phyloP scores from a whole-genome alignment of 2,888 invertebrate genomes.

The Peribatodes rhomboidaria region DNA sequence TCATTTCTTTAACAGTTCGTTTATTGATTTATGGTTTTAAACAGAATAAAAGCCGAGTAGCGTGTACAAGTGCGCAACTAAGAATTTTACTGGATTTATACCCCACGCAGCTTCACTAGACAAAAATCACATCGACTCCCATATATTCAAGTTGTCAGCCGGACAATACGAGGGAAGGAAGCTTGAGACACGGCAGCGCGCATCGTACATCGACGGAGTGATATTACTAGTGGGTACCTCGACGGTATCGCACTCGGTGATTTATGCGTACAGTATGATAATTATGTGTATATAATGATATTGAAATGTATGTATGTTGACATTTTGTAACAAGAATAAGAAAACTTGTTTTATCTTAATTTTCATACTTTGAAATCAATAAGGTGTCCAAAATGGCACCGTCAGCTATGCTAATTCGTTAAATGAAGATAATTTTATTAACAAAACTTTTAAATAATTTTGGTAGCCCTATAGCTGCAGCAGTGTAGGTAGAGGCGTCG shows the following conservation, averaged over 20 bases:
- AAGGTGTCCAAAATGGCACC: too few relatives aligned
- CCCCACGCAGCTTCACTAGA: slow-evolving; percentile 81
- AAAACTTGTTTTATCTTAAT: too few relatives aligned
- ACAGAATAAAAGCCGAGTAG: not conserved
- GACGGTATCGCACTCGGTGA: not conserved
- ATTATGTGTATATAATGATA: too few relatives aligned
- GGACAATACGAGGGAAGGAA: slow-evolving; percentile 78
- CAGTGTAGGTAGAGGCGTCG: slow-evolving; percentile 37
- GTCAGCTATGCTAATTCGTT: too few relatives aligned
- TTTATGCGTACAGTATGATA: not conserved
- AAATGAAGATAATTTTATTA: too few relatives aligned
- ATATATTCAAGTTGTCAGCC: slow-evolving; percentile 78
- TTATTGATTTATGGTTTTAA: not conserved
- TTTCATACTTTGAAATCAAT: too few relatives aligned
- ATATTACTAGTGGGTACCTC: slow-evolving; percentile 1
- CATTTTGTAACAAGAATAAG: too few relatives aligned
- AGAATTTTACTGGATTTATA: slow-evolving; percentile 54
- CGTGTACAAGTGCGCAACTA: not conserved
- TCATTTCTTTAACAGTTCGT: too few relatives aligned
- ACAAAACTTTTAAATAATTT: not conserved
- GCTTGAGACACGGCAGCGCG: slow-evolving; percentile 77
- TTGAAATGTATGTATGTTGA: too few relatives aligned
- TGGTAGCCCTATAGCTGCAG: slow-evolving; percentile 34
- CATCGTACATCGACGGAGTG: slow-evolving; percentile 69
- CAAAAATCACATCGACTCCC: slow-evolving; percentile 80